Conservation (phyloP, 2,888 invertebrate genomes). For the Hyposoter didymator region DNA sequence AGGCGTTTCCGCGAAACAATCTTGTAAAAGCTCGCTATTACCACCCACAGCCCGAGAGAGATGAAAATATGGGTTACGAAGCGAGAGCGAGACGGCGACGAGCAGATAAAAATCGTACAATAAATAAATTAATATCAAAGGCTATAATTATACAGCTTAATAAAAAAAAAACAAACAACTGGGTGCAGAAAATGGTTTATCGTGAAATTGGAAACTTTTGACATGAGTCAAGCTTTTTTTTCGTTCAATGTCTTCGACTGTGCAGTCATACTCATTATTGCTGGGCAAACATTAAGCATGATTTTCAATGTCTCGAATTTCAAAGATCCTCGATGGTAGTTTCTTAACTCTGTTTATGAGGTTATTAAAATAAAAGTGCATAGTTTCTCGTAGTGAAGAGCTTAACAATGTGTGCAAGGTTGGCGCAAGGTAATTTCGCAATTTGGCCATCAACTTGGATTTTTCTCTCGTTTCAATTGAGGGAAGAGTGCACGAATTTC, state of each 20-base stretch:
- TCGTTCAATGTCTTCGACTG: not conserved
- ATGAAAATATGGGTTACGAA: not conserved
- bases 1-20: conserved; percentile 62
- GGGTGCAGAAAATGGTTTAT: not conserved
- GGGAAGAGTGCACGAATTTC: not conserved
- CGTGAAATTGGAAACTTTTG: not conserved
- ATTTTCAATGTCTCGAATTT: not conserved
- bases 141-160: not conserved
- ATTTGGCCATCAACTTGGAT: conserved; percentile 16
- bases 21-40: conserved; percentile 64
- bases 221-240: not conserved
- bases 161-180: no score
- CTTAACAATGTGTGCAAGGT: not conserved
- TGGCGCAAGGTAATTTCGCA: not conserved
- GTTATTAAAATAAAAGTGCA: conserved; percentile 3
- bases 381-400: not conserved
- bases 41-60: conserved; percentile 54
- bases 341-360: not conserved
- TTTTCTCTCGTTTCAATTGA: not conserved
- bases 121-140: not conserved
- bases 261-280: not conserved
- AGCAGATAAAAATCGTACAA: not conserved
- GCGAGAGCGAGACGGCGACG: not conserved
- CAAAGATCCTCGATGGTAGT: not conserved
- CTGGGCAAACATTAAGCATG: not conserved